Base-by-base conservation (phyloP, 2,797 vertebrate species). In the Caiman crocodilus region DNA sequence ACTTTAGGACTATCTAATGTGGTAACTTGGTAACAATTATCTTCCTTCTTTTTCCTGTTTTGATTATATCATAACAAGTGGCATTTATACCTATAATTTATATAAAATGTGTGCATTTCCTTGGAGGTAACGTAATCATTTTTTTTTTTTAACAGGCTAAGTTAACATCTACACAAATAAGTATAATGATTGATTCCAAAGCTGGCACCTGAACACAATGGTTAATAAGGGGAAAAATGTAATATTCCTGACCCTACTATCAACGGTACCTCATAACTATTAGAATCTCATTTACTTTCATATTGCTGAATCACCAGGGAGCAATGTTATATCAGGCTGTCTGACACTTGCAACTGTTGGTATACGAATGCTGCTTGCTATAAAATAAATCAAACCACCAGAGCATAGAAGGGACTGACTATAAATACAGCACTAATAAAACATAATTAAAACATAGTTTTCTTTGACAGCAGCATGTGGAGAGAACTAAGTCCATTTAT, bases 401-500 rank as follows among this genome's bases (percentile, higher is more conserved):
- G 60, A 88, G 77, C 12, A 17, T 56, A 55, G n/a, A 80, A 76
- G 23, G 63, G 30, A 74, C 10, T 23, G n/a, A 16, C 58, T 94
- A 30, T 87, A 95, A 93, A 89, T 35, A 80, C 16, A 80, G 4
- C 15, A 65, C 25, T 71, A 86, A 86, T 87, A 76, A 95, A 95
- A 84, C 55, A 76, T 56, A 94, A 87, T 64, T 90, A 93, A 83
- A 82, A 61, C 42, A 42, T n/a, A 30, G 56, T 56, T 77, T 92
- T 90, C 30, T 97, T 85, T 88, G 86, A 79, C 90, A 63, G 79
- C 23, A 67, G 11, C 67, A 17, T 65, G 87, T 71, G 79, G 94
- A 91, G 76, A 82, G 89, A 96, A 94, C 58, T 17, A 93, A 97
- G 92, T 91, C 83, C 91, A 57, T 90, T 90, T 93, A 88, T 91